These are phyloP conservation scores for Cantharis nigra DNA, from an alignment of 2,888 invertebrate genomes.

Conservation along the genomic window DNA sequence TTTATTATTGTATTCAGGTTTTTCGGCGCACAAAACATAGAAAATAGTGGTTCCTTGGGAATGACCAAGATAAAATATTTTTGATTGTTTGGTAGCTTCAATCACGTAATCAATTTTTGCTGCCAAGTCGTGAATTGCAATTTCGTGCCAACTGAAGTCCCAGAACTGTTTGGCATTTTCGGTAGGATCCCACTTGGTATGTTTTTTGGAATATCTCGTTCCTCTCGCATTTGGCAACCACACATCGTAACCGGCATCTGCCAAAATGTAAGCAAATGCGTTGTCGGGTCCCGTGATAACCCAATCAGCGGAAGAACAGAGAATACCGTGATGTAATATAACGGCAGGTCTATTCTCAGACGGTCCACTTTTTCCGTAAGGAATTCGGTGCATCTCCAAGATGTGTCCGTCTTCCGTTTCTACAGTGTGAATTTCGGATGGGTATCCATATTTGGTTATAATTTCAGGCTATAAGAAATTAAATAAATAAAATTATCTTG, in stretches of 20 bases:
- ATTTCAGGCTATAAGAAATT: conserved; percentile 43
- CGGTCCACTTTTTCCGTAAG: conserved; percentile 15
- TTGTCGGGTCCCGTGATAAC: conserved; percentile 57
- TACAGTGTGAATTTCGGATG: conserved; percentile 46
- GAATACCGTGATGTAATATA: conserved; percentile 59
- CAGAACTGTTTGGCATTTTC: conserved; percentile 31
- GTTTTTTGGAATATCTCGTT: conserved; percentile 61
- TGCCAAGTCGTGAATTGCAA: conserved; percentile 76
- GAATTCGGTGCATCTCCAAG: conserved; percentile 54
- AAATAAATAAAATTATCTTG: neutral
- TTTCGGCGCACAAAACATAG: conserved; percentile 13
- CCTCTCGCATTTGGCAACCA: conserved; percentile 68
- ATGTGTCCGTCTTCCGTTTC: conserved; percentile 59
- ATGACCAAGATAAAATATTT: conserved; percentile 26
- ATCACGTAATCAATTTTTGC: conserved; percentile 74
- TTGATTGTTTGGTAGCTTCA: conserved; percentile 10
- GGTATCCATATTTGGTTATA: conserved; percentile 47
- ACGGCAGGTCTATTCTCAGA: conserved; percentile 50
- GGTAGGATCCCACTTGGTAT: conserved; percentile 47
- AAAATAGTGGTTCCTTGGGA: conserved; percentile 21
- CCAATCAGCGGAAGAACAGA: conserved; percentile 58
- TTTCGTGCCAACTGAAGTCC: conserved; percentile 74
- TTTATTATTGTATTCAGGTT: conserved; percentile 17
- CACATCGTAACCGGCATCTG: conserved; percentile 50
- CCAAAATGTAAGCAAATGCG: conserved; percentile 54